These are phyloP conservation scores for Hypomecis atomaria DNA, from an alignment of 2,888 invertebrate genomes.

Conservation along the genomic window DNA sequence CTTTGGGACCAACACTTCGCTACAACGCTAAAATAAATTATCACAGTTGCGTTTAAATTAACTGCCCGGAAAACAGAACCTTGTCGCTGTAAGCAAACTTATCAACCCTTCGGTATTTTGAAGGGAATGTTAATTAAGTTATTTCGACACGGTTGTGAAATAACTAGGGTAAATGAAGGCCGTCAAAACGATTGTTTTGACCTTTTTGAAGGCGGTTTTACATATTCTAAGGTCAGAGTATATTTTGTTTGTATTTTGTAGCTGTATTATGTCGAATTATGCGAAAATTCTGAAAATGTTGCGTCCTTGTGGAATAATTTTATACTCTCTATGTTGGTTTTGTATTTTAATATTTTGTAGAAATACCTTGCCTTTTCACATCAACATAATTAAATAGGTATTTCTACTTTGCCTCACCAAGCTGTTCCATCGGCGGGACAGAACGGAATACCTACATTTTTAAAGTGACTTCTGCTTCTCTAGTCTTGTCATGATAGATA, in stretches of 20 bases:
- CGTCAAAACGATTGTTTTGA: slow-evolving; percentile 23
- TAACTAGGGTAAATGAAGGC: neutral
- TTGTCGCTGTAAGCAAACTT: slow-evolving; percentile 2
- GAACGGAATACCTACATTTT: too few species aligned
- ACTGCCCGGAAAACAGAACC: neutral
- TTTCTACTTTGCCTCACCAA: too few species aligned
- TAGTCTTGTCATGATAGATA: too few species aligned
- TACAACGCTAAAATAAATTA: slow-evolving; percentile 11
- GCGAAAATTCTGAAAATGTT: slow-evolving; percentile 8
- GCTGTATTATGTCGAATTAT: slow-evolving; percentile 17
- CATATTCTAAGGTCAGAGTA: slow-evolving; percentile 9
- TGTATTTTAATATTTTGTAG: slow-evolving; percentile 5
- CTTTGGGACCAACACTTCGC: slow-evolving; percentile 7
- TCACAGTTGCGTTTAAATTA: neutral
- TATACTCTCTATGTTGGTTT: neutral
- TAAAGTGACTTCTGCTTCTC: too few species aligned
- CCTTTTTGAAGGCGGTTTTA: slow-evolving; percentile 16
- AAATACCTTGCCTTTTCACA: neutral
- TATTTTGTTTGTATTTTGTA: slow-evolving; percentile 16
- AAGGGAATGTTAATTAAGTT: slow-evolving; percentile 6
- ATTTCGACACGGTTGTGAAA: slow-evolving; percentile 1
- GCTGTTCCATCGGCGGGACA: too few species aligned
- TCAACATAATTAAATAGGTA: too few species aligned
- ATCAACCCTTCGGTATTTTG: neutral
- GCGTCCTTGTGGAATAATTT: slow-evolving; percentile 8